Evolutionary conservation across 1,140 invertebrate genomes (phyloP), one percentile per base, ranked within the genome.

Genomic region (Parasteatoda tepidariorum): DNA sequence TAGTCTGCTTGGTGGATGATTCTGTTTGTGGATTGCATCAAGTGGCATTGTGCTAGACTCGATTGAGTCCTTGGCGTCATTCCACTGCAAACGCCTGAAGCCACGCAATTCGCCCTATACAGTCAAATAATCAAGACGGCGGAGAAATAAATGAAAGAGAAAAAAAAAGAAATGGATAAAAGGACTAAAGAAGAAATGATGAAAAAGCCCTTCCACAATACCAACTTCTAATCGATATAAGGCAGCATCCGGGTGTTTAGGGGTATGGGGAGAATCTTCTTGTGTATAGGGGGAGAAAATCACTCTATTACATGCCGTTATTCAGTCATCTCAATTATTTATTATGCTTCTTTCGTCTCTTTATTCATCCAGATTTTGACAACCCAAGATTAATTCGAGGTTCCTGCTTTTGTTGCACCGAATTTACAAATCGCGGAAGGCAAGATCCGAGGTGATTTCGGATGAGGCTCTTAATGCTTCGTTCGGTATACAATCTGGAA

Each of bases 51-150:
- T 79, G 75, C 34, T 15, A 57, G 70, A 64, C 31, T 5, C 75
- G 75, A 79, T 79, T 79, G 75, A 76, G 74, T 76, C 48, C 61
- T 75, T 34, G 71, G 71, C 71, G 61, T 76, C 74, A 76, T 76
- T 76, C 61, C 62, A 55, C 26, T 79, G 64, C 75, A 79, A 79
- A 79, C 75, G 75, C 75, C 74, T 18, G 62, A 9, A 30, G 38
- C 55, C 75, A n/a, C 24, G 71, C 57, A 76, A 76, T 76, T 76
- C 74, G 41, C 61, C 30, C 57, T 26, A 48, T 33, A 31, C 74
- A 67, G 22, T 41, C 62, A 67, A 79, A 79, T 68, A 79, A 67
- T 67, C 75, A 57, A 68, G 62, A 55, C 18, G 64, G 30, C 15
- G 18, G 48, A 31, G 38, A 22, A 48, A 55, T 26, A 48, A 76